Conservation (phyloP, 2,888 invertebrate species). For the Chorisops tibialis region DNA sequence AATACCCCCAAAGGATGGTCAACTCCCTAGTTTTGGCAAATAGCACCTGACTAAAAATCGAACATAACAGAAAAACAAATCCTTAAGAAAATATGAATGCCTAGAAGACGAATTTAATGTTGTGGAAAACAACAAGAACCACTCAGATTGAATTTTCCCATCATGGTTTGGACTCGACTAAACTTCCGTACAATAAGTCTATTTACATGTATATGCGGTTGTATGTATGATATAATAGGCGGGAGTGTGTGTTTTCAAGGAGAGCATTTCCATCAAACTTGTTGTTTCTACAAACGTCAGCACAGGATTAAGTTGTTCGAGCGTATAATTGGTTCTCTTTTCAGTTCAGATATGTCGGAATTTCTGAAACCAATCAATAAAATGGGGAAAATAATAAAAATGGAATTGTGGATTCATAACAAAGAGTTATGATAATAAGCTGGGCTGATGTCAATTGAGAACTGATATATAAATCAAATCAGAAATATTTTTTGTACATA, state of each 20-base stretch:
- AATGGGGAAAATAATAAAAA: neutral
- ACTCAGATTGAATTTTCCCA: conserved; percentile 14
- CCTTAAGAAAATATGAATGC: conserved; percentile 9
- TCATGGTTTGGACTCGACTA: neutral
- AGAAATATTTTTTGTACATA: too few species aligned
- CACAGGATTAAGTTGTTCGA: conserved; percentile 14
- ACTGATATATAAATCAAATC: too few species aligned
- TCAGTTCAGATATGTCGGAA: neutral
- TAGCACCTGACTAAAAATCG: neutral
- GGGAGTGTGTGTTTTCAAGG: neutral
- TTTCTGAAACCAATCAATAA: neutral
- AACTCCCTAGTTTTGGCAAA: neutral
- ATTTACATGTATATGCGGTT: neutral
- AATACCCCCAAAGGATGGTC: too few species aligned
- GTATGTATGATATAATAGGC: neutral
- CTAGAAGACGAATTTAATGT: conserved; percentile 13
- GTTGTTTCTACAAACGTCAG: conserved; percentile 18
- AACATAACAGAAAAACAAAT: neutral
- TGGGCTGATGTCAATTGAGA: too few species aligned
- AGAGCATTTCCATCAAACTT: conserved; percentile 16
- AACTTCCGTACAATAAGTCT: neutral
- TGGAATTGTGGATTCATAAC: conserved; percentile 1
- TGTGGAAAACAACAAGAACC: conserved; percentile 12
- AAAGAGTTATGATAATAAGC: too few species aligned
- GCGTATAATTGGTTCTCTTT: conserved; percentile 17